Evolutionary conservation across 2,888 invertebrate species (phyloP), one percentile per base, ranked within the genome.

Genomic region (Standfussiana lucernea): DNA sequence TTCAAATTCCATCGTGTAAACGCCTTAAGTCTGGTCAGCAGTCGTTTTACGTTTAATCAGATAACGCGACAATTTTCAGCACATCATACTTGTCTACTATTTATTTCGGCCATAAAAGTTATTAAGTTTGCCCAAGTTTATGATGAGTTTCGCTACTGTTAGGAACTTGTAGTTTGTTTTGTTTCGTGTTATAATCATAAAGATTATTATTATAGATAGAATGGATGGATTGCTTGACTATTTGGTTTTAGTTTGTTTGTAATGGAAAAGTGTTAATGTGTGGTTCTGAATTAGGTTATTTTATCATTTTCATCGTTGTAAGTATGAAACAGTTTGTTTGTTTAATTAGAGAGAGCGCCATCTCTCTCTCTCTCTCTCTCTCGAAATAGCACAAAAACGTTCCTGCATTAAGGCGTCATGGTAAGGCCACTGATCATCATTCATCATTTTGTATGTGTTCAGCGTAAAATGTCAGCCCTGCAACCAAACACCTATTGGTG

Each of bases 101-200:
- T 89, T 90, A 89, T 90, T 87, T 87, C 66, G 42, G 75, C 70
- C 79, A 75, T 87, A 86, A 89, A 87, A 86, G 75, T 85, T 88
- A 86, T 81, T 88, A 77, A 87, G 75, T 87, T 88, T 62, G 68
- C 72, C 72, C 75, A 74, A 73, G 68, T 80, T 83, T 82, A 59
- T 79, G 82, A 85, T 86, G 78, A 86, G 84, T 79, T 82, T 72
- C 1, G 73, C 66, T 78, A 75, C 79, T 77, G 77, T 64, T 64
- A 8, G 18, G 13, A 28, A 61, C 35, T 61, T 61, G 18, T 62
- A 72, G 64, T 82, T 79, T 65, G 83, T 83, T 85, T 83, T 35
- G 75, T 78, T 82, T 61, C 67, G 18, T 67, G 72, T 67, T 21
- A 65, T 84, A 53, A 78, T 79, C 66, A 70, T 76, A 69, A 76